Percentiles rank a stretch among this genome's conserved stretches.
Conservation (phyloP, 2,113 vertebrate genomes). For the Rhynchomys soricoides region DNA sequence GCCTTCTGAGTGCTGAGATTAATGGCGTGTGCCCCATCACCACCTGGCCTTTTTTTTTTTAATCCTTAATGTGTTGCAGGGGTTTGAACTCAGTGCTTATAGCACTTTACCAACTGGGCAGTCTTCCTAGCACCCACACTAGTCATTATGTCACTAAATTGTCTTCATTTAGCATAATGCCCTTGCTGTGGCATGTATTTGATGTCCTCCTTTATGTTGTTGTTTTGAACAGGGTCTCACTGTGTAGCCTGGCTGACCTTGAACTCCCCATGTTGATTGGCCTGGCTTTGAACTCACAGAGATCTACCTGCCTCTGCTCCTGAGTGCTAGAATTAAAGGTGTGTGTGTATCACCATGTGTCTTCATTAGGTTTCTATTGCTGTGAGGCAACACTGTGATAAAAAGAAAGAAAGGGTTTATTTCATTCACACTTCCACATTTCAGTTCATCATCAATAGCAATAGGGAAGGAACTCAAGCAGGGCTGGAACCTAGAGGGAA, state of each 20-base stretch:
- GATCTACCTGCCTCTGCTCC: neutral
- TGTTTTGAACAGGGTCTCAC: neutral
- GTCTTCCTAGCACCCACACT: neutral
- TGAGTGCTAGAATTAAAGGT: neutral
- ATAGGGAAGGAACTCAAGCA: neutral
- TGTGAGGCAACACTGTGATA: neutral
- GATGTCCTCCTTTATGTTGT: neutral
- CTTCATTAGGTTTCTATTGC: neutral
- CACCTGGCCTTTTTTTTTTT: no score
- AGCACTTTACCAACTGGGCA: neutral
- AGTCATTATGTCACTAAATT: neutral
- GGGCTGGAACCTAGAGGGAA: neutral
- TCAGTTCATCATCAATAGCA: neutral
- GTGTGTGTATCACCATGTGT: neutral
- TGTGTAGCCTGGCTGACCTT: neutral
- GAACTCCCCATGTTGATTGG: neutral
- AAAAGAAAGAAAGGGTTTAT: neutral
- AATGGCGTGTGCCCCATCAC: neutral
- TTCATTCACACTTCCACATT: neutral
- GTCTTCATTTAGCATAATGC: no score
- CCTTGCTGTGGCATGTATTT: neutral
- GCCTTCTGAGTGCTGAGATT: neutral
- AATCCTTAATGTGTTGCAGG: neutral
- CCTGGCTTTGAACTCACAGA: neutral
- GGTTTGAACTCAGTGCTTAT: neutral